These are phyloP conservation scores for Dascillus cervinus DNA, from an alignment of 2,888 invertebrate genomes.

Conservation along the genomic window DNA sequence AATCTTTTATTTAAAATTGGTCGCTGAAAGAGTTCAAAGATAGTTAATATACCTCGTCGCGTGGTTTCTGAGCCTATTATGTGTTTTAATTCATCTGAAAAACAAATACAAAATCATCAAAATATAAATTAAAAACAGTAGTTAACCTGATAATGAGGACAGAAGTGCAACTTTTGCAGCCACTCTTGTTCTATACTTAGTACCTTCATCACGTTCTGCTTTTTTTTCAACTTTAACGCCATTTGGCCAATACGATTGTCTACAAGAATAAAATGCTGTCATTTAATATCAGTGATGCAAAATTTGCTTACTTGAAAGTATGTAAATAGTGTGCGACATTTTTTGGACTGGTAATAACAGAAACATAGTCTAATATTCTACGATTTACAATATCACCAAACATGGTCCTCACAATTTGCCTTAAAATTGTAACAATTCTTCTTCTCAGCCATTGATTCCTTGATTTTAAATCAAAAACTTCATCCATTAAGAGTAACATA, in stretches of 20 bases:
- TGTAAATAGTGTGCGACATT: conserved; percentile 83
- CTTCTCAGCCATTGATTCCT: conserved; percentile 76
- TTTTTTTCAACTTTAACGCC: conserved; percentile 41
- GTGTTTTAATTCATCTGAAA: conserved; percentile 74
- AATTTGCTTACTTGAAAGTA: conserved; percentile 66
- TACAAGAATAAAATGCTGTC: conserved; percentile 27
- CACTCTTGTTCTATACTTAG: conserved; percentile 67
- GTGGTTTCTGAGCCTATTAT: conserved; percentile 86
- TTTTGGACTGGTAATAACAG: conserved; percentile 76
- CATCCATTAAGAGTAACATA: conserved; percentile 71
- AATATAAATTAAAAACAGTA: not conserved
- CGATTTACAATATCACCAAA: conserved; percentile 79
- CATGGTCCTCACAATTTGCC: conserved; percentile 72
- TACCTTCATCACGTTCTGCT: conserved; percentile 31
- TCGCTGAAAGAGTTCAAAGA: conserved; percentile 84
- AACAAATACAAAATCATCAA: not conserved
- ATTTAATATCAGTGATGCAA: conserved; percentile 2
- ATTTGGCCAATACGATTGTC: conserved; percentile 55
- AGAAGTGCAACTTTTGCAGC: conserved; percentile 81
- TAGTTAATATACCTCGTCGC: conserved; percentile 68
- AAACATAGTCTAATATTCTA: conserved; percentile 82
- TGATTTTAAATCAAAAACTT: conserved; percentile 75
- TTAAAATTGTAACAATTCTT: conserved; percentile 63
- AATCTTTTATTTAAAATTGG: conserved; percentile 77
- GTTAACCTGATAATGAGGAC: conserved; percentile 68